These are phyloP conservation scores for Ariolimax columbianus DNA, from an alignment of 2,888 invertebrate species.

Conservation along the genomic window DNA sequence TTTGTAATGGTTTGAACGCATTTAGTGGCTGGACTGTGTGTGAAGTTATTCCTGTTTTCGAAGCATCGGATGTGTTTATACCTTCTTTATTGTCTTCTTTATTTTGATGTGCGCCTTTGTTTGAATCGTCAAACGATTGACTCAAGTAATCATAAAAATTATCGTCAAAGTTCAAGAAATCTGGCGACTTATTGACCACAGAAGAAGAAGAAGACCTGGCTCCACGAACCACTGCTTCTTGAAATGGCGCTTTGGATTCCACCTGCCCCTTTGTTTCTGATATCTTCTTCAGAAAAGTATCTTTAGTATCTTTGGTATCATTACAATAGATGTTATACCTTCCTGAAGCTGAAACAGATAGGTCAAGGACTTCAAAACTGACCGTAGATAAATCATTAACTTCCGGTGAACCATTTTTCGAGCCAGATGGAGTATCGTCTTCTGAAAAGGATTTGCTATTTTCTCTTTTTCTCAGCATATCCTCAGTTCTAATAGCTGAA, in stretches of 20 bases:
- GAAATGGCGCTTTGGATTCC: neutral
- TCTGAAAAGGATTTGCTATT: neutral
- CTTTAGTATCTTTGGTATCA: neutral
- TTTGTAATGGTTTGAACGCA: no score
- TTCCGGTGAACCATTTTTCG: neutral
- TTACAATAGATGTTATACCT: neutral
- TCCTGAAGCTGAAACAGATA: neutral
- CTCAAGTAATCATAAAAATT: neutral
- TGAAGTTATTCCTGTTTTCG: no score
- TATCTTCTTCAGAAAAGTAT: neutral
- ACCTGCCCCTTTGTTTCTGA: neutral
- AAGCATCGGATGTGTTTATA: no score
- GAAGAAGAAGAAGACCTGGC: neutral
- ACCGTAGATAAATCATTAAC: neutral
- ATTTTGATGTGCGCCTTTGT: no score
- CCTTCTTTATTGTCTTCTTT: no score
- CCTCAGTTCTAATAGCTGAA: neutral
- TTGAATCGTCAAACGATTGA: neutral
- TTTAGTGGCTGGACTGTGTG: no score
- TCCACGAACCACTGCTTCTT: neutral
- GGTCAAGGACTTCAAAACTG: neutral
- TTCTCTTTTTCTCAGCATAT: neutral
- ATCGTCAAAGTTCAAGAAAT: slow-evolving; percentile 1
- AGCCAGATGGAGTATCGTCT: neutral
- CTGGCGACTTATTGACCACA: neutral